A percentile compares a stretch with the other conserved stretches of the same genome.
phyloP scores from a whole-genome alignment of 2,888 invertebrate species.

The Caradrina clavipalpis region DNA sequence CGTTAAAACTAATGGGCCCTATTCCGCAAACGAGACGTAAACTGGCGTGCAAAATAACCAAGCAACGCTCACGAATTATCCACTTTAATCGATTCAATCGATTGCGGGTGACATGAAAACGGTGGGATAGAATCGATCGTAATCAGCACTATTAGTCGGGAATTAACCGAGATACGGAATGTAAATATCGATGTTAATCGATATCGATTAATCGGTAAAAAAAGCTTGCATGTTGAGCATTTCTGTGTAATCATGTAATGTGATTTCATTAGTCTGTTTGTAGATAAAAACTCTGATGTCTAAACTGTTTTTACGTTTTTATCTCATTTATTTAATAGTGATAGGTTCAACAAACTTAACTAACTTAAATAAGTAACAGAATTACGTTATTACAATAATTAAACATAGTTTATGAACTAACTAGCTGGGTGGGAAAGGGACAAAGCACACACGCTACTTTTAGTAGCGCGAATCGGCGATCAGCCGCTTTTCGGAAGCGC shows the following conservation, averaged over 20 bases:
- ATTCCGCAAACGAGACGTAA: constrained; percentile 57
- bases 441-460: too few relatives aligned
- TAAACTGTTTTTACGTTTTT: constrained; percentile 14
- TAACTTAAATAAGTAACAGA: too few relatives aligned
- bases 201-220: constrained; percentile 54
- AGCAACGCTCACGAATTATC: constrained; percentile 56
- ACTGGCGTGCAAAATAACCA: constrained; percentile 60
- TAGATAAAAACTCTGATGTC: constrained; percentile 8
- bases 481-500: too few relatives aligned
- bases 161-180: constrained; percentile 59
- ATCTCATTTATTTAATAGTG: constrained; percentile 9
- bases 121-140: constrained; percentile 58
- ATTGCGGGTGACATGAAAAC: constrained; percentile 59
- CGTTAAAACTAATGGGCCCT: constrained; percentile 56
- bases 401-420: too few relatives aligned
- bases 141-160: constrained; percentile 60
- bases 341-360: too few relatives aligned
- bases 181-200: constrained; percentile 62
- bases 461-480: too few relatives aligned
- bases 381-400: too few relatives aligned
- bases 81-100: constrained; percentile 58
- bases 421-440: too few relatives aligned
- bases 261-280: constrained; percentile 38
- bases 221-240: constrained; percentile 28
- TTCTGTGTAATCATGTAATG: constrained; percentile 35